Conservation (phyloP, 2,888 invertebrate genomes). For the Anthrax anthrax region DNA sequence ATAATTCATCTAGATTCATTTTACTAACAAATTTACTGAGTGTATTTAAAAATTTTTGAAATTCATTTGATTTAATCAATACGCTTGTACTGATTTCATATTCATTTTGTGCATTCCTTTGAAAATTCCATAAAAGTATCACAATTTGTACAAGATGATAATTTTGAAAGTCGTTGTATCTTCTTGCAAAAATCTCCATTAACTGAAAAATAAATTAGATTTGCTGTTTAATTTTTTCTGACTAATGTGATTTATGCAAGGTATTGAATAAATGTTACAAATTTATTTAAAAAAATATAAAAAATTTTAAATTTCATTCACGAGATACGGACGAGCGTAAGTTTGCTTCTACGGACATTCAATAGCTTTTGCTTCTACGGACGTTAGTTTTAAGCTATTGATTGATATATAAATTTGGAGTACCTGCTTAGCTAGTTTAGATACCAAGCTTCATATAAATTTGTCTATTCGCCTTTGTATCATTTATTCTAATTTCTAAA, state of each 20-base stretch:
- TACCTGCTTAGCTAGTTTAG: too few relatives aligned
- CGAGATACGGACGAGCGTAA: too few relatives aligned
- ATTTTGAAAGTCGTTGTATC: constrained; percentile 7
- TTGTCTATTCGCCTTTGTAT: too few relatives aligned
- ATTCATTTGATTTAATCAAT: neutral
- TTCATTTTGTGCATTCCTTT: constrained; percentile 3
- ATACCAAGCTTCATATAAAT: too few relatives aligned
- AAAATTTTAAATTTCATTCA: neutral
- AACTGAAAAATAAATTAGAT: constrained; percentile 12
- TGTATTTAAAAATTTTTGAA: constrained; percentile 14
- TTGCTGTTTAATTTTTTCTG: too few relatives aligned
- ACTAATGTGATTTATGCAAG: too few relatives aligned
- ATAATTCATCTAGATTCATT: constrained; percentile 31
- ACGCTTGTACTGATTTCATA: neutral
- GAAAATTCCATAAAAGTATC: constrained; percentile 18
- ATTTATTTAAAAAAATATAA: neutral
- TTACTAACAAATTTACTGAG: constrained; percentile 21
- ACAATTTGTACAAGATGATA: constrained; percentile 18
- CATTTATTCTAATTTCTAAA: too few relatives aligned
- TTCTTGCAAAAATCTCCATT: constrained; percentile 6
- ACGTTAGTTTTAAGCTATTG: too few relatives aligned
- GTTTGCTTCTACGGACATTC: too few relatives aligned
- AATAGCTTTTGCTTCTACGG: too few relatives aligned
- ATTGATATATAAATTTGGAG: too few relatives aligned
- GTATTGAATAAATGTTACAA: too few relatives aligned